phyloP scores from a whole-genome alignment of 2,888 invertebrate genomes.

The Leucophora obtusa region DNA sequence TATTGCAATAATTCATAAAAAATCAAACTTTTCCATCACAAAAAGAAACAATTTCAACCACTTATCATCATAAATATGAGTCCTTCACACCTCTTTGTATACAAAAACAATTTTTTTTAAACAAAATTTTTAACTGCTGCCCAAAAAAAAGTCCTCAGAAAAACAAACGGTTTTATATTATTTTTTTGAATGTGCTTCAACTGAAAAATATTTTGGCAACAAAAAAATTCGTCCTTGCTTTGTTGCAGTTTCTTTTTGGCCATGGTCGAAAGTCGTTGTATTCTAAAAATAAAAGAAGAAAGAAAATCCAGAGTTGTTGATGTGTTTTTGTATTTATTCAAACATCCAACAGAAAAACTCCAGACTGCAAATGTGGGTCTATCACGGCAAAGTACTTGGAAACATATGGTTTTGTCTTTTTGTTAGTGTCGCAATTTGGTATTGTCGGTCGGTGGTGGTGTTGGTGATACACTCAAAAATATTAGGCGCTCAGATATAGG shows the following conservation, averaged over 20 bases:
- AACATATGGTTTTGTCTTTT: conserved; percentile 45
- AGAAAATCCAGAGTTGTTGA: conserved; percentile 62
- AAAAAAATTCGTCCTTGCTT: conserved; percentile 77
- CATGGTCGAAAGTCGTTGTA: conserved; percentile 65
- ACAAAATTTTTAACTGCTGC: conserved; percentile 14
- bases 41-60: conserved; percentile 54
- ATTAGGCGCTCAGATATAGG: conserved; percentile 60
- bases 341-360: conserved; percentile 28
- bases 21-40: conserved; percentile 12
- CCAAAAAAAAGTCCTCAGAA: conserved; percentile 30
- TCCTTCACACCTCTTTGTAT: conserved; percentile 57
- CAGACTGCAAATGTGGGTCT: conserved; percentile 47
- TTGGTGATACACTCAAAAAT: conserved; percentile 51
- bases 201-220: conserved; percentile 70
- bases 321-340: conserved; percentile 22
- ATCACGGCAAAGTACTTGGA: conserved; percentile 21
- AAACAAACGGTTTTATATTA: conserved; percentile 8
- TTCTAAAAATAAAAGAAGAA: conserved; percentile 76
- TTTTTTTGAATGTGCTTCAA: conserved; percentile 56
- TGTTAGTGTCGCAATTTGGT: conserved; percentile 45
- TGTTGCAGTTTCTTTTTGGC: conserved; percentile 77
- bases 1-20: too few relatives aligned
- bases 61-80: conserved; percentile 54
- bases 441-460: conserved; percentile 24
- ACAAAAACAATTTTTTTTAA: background rate